Evolutionary conservation across 2,113 vertebrate genomes (phyloP).

Genomic region (Desmodus rotundus): DNA sequence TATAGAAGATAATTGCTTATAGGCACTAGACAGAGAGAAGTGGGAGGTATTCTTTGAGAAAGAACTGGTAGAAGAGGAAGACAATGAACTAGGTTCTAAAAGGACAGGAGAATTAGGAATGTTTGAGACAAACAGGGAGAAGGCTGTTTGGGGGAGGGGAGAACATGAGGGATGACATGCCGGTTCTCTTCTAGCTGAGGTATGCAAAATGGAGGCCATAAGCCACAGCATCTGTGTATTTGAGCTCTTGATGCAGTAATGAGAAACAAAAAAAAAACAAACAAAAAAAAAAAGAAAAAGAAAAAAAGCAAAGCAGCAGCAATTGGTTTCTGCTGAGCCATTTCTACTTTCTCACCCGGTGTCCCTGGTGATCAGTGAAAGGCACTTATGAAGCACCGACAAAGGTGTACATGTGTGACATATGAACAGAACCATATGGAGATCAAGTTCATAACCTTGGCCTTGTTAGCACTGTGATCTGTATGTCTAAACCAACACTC

Average conservation of each 20-base stretch:
- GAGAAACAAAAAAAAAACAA: background rate
- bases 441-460: background rate
- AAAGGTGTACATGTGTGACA: background rate
- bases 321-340: background rate
- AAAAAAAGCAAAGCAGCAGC: background rate
- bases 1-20: background rate
- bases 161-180: background rate
- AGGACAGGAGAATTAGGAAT: background rate
- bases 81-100: background rate
- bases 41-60: background rate
- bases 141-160: background rate
- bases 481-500: background rate
- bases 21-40: background rate
- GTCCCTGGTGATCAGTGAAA: background rate
- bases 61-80: background rate
- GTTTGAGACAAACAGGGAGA: background rate
- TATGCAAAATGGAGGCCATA: background rate
- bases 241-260: background rate
- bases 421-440: background rate
- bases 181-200: background rate
- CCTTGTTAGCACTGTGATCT: background rate
- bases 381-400: background rate
- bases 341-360: background rate
- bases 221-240: background rate
- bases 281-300: background rate